Base-by-base conservation (phyloP, 30 jellyfish, hydroid and myxozoan genomes). In the Hydractinia symbiolongicarpus region DNA sequence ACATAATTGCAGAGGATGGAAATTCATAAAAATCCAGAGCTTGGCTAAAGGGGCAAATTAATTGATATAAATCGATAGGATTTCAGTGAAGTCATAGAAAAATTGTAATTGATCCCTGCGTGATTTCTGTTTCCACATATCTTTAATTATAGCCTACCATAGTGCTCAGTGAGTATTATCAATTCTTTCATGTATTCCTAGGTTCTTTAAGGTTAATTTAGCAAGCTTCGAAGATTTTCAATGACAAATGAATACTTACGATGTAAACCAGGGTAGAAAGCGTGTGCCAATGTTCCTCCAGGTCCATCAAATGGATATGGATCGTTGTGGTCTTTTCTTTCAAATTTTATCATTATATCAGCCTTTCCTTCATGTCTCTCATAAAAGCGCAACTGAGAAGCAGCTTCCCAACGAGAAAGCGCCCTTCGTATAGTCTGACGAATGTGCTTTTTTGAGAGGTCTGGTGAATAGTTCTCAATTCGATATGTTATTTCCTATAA, bases 271-370 rank as follows among this genome's bases (percentile, higher is more conserved):
- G 99, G 99, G 78, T 83, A 93, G 82, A 81, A 93, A 4, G 99
- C 99, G 81, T 93, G 99, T 11, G 99, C 99, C 85, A 93, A 72
- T 9, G 94, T 84, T 62, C 94, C 94, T 30, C 99, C 99, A 11
- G 88, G 82, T 11, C 99, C 99, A 84, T 93, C 99, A 81, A 93
- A 93, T 78, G 95, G 90, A 53, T 86, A 83, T 4, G 99, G 79
- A 67, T 93, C 99, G 40, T 85, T 84, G 78, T 93, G 99, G 20
- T 19, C 44, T 21, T 78, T 66, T 20, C 95, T 53, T 4, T 71
- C 87, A 66, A 93, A 93, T 19, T 78, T 55, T 50, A 93, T 84
- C 68, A 51, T 66, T 52, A 93, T 87, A 76, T 93, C 99, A 1
- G 96, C 96, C 40, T 79, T 66, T 40, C 84, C 91, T n/a, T 83